Percentiles rank a stretch among this genome's conserved stretches.
These are phyloP conservation scores for Anguilla japonica DNA, from an alignment of 2,113 vertebrate genomes.

Conservation along the genomic window DNA sequence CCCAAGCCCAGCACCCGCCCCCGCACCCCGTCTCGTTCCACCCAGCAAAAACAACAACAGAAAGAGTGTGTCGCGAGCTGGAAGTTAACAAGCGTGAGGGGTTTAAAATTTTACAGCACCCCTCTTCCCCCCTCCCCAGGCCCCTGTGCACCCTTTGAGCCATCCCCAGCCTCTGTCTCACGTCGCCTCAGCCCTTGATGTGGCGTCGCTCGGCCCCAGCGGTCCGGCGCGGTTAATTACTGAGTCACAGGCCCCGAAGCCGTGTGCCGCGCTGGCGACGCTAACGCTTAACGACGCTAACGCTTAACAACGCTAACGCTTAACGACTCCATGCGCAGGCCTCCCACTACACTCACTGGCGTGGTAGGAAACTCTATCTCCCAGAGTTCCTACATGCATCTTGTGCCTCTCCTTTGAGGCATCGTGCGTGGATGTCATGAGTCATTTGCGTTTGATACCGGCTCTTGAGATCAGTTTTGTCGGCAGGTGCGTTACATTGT, in stretches of 20 bases:
- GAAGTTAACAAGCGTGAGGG: constrained; percentile 38
- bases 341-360: neutral
- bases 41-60: constrained; percentile 52
- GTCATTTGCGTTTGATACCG: constrained; percentile 60
- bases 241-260: constrained; percentile 62
- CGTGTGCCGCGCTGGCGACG: constrained; percentile 48
- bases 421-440: constrained; percentile 21
- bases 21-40: neutral
- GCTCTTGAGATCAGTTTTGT: constrained; percentile 48
- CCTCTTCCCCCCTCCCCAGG: neutral
- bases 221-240: constrained; percentile 63
- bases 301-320: constrained; percentile 25
- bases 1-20: neutral
- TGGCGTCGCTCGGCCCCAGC: constrained; percentile 59
- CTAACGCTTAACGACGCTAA: constrained; percentile 34
- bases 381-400: neutral
- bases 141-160: neutral
- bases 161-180: constrained; percentile 27
- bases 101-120: constrained; percentile 27
- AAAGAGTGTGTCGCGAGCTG: constrained; percentile 41
- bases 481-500: constrained; percentile 42
- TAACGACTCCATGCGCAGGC: constrained; percentile 7
- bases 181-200: constrained; percentile 60
- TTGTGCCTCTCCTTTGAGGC: constrained; percentile 39
- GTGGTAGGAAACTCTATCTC: neutral